Percentiles rank a stretch among this genome's conserved stretches.
Evolutionary conservation across 2,113 vertebrate genomes (phyloP).

Genomic region (Dendrocopos noguchii): DNA sequence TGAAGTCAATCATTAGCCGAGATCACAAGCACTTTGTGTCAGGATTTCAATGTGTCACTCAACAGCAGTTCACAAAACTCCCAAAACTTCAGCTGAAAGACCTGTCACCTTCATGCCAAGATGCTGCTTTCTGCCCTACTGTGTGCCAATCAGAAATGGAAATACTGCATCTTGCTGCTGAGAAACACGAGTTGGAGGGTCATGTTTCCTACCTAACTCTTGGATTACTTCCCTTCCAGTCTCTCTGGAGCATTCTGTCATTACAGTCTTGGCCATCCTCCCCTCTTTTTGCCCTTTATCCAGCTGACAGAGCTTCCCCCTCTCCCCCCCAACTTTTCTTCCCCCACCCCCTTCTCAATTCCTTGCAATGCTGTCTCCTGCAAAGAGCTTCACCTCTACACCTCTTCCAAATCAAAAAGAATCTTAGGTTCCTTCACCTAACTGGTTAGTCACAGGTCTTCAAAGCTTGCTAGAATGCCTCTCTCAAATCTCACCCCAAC

Average conservation of each 20-base stretch:
- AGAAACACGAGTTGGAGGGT: neutral
- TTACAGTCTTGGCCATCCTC: neutral
- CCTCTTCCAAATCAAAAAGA: neutral
- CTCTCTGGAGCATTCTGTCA: neutral
- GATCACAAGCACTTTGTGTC: neutral
- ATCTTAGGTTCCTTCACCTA: neutral
- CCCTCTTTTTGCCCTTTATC: neutral
- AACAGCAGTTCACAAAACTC: neutral
- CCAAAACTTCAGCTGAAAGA: neutral
- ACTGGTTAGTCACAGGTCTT: neutral
- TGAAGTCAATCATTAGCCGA: neutral
- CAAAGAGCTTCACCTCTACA: neutral
- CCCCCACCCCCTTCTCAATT: too few relatives aligned
- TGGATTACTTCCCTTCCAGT: neutral
- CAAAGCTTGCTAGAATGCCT: neutral
- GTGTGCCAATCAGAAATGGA: neutral
- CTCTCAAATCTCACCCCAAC: neutral
- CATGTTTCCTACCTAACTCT: neutral
- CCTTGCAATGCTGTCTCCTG: neutral
- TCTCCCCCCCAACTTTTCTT: too few relatives aligned
- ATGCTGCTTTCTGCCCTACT: neutral
- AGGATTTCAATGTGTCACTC: neutral
- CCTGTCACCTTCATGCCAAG: neutral
- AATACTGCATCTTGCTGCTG: neutral
- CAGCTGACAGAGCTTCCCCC: neutral